Percentiles rank a stretch among this genome's conserved stretches.
These are phyloP conservation scores for Brenthis ino DNA, from an alignment of 2,888 invertebrate genomes.

Conservation along the genomic window DNA sequence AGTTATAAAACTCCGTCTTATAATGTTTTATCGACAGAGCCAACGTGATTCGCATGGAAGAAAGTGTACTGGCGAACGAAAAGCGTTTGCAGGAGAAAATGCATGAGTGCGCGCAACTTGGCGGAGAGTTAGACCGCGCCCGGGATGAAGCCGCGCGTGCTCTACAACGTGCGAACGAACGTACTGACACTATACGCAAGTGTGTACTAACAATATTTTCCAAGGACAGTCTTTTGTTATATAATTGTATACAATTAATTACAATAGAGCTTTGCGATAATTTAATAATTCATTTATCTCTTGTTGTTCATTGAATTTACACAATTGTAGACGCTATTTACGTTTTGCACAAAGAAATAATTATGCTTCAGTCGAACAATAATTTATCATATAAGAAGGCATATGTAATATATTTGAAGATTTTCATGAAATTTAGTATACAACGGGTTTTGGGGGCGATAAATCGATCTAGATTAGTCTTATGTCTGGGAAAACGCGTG, in stretches of 20 bases:
- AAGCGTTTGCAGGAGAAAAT: constrained; percentile 85
- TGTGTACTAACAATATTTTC: constrained; percentile 49
- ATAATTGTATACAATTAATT: background rate
- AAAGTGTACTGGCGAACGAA: constrained; percentile 81
- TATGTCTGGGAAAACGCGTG: too few relatives aligned
- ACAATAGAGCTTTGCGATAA: background rate
- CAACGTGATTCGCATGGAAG: constrained; percentile 81
- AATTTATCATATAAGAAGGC: too few relatives aligned
- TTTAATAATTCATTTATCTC: too few relatives aligned
- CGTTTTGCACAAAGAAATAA: too few relatives aligned
- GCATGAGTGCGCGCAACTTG: constrained; percentile 85
- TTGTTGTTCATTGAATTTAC: too few relatives aligned
- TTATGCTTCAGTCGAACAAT: too few relatives aligned
- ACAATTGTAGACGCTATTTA: too few relatives aligned
- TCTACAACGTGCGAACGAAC: constrained; percentile 84
- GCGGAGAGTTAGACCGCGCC: constrained; percentile 84
- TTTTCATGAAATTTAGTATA: too few relatives aligned
- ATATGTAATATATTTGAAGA: too few relatives aligned
- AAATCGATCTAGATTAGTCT: too few relatives aligned
- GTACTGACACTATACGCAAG: constrained; percentile 84
- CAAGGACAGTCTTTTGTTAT: background rate
- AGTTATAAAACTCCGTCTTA: background rate
- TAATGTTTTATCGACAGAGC: constrained; percentile 47
- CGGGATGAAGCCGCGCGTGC: constrained; percentile 87
- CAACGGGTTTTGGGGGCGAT: too few relatives aligned